phyloP scores from a whole-genome alignment of 2,113 vertebrate genomes.

The Antidorcas marsupialis region DNA sequence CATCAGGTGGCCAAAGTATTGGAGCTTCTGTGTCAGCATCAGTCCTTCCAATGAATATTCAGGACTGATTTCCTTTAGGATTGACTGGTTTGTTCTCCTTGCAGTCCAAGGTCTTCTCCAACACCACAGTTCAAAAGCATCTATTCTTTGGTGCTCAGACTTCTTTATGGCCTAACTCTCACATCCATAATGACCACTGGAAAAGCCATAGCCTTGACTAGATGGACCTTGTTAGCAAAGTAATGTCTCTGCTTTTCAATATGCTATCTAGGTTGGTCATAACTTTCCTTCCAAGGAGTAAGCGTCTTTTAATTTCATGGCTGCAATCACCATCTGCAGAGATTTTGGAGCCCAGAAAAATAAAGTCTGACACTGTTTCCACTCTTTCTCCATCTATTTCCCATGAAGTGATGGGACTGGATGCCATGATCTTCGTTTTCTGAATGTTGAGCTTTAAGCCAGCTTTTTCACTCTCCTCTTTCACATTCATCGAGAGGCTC shows the following conservation, averaged over 20 bases:
- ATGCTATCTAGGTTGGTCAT: neutral
- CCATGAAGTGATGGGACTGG: fast-evolving
- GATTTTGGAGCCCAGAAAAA: neutral
- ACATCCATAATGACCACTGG: neutral
- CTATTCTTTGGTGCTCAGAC: neutral
- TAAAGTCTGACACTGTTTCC: neutral
- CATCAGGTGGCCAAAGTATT: neutral
- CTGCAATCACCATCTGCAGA: neutral
- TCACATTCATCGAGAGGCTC: neutral
- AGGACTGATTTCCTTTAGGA: neutral
- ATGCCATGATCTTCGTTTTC: neutral
- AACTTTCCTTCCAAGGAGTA: neutral
- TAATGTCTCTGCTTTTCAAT: neutral
- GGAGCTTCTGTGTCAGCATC: neutral
- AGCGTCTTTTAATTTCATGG: neutral
- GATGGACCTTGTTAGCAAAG: neutral
- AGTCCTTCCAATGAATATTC: neutral
- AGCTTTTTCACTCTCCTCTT: neutral
- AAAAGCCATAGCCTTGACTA: neutral
- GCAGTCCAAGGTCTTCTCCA: neutral
- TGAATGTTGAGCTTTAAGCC: neutral
- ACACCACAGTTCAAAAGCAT: neutral
- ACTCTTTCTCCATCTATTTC: neutral
- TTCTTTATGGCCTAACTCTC: neutral
- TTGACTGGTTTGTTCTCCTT: neutral